Evolutionary conservation across 2,888 invertebrate species (phyloP), one percentile per base, ranked within the genome.

Genomic region (Epistrophe grossulariae): DNA sequence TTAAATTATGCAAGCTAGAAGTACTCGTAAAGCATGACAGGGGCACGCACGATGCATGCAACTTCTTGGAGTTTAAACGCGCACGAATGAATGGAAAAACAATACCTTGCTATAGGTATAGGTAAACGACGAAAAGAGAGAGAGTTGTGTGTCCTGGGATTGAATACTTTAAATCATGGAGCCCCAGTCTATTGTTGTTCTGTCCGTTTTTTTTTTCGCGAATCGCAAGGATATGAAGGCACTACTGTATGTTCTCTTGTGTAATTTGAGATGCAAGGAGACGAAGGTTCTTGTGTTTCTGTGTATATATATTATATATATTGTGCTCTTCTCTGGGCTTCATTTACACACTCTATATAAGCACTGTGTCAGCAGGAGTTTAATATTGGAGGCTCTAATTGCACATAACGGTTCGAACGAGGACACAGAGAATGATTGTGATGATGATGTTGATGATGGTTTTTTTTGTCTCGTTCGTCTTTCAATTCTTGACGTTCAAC

Each of bases 391-490:
- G 72, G 72, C 72, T 83, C 76, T 87, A 83, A 87, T 83, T 87
- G 81, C 79, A 85, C 78, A 85, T 82, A 88, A 78, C 81, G 78
- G 81, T 60, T 79, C 83, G 79, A 77, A 88, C 84, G 87, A 84
- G 73, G 83, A 87, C 78, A 84, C 79, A 17, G 71, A 70, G 76
- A 87, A 83, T 80, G 87, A 80, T 82, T 81, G 72, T 66, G 79
- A 52, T 73, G 84, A 80, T 85, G 79, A 78, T 88, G 83, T 83
- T 85, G 80, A 81, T 88, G 84, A 84, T 84, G 88, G 84, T 68
- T 55, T 70, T 38, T 40, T 70, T 62, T 43, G 62, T 62, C 55
- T 40, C 40, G n/a, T 70, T 55, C 13, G 52, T 70, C 55, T 70
- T 55, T 70, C n/a, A 28, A 76, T 79, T 79, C 68, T 87, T 87